phyloP scores from a whole-genome alignment of 64 coral and sea anemone species.

The Platygyra sinensis region DNA sequence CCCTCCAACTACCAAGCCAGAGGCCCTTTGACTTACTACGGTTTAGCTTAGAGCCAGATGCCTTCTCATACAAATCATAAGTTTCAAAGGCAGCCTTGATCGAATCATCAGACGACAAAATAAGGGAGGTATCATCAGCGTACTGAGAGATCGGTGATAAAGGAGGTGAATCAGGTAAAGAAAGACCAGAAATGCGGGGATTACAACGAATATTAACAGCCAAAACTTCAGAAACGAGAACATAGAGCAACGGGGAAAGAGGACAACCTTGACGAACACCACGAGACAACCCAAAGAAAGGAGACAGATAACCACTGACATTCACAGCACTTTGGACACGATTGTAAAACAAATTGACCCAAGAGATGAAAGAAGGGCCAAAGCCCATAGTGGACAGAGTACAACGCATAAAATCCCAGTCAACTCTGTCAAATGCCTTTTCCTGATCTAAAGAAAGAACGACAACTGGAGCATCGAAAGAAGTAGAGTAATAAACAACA shows the following conservation, averaged over 20 bases:
- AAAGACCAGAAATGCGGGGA: neutral
- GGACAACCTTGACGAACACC: conserved; percentile 9
- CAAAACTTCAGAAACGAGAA: neutral
- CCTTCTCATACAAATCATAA: neutral
- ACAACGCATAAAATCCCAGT: neutral
- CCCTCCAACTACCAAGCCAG: neutral
- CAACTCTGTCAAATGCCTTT: too few relatives aligned
- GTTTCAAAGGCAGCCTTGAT: neutral
- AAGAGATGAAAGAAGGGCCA: neutral
- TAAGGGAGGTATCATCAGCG: conserved; percentile 28
- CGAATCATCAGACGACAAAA: neutral
- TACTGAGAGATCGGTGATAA: neutral
- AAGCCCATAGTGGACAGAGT: neutral
- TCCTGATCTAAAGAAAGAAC: too few relatives aligned
- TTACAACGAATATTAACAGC: neutral
- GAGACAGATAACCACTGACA: conserved; percentile 12
- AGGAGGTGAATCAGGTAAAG: neutral
- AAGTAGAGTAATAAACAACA: too few relatives aligned
- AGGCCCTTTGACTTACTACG: conserved; percentile 10
- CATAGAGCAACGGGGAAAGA: neutral
- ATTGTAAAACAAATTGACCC: neutral
- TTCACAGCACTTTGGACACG: conserved; percentile 26
- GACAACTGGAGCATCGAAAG: too few relatives aligned
- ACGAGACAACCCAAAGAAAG: conserved; percentile 13
- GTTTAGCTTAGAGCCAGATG: conserved; percentile 27